Conservation (phyloP, 2,113 vertebrate genomes). For the Bubo scandiacus region DNA sequence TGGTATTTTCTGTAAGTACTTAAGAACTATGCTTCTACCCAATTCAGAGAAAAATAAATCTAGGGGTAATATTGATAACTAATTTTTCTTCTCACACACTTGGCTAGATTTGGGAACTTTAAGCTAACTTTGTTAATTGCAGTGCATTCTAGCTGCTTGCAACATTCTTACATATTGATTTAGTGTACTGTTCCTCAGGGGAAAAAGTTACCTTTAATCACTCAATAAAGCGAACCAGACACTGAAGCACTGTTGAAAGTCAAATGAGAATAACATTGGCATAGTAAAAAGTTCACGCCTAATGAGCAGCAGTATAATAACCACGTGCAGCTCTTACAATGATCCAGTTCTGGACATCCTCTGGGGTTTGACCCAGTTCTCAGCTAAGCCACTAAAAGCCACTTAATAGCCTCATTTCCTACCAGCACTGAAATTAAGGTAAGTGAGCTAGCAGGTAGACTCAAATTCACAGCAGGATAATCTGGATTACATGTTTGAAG, state of each 20-base stretch:
- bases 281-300: neutral
- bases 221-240: neutral
- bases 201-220: neutral
- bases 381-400: neutral
- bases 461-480: neutral
- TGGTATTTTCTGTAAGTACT: neutral
- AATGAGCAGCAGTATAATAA: neutral
- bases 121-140: slow-evolving; percentile 13
- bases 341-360: neutral
- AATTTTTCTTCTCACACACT: neutral
- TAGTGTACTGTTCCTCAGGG: neutral
- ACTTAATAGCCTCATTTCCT: neutral
- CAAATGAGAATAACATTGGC: neutral
- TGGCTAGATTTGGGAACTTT: neutral
- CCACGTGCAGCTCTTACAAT: neutral
- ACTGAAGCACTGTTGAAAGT: neutral
- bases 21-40: neutral
- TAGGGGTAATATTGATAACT: neutral
- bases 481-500: neutral
- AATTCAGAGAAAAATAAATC: neutral
- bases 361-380: neutral
- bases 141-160: neutral
- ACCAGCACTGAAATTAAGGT: neutral
- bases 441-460: neutral
- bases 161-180: slow-evolving; percentile 25